phyloP scores from a whole-genome alignment of 2,797 vertebrate species.

The Sorex maritimensis region DNA sequence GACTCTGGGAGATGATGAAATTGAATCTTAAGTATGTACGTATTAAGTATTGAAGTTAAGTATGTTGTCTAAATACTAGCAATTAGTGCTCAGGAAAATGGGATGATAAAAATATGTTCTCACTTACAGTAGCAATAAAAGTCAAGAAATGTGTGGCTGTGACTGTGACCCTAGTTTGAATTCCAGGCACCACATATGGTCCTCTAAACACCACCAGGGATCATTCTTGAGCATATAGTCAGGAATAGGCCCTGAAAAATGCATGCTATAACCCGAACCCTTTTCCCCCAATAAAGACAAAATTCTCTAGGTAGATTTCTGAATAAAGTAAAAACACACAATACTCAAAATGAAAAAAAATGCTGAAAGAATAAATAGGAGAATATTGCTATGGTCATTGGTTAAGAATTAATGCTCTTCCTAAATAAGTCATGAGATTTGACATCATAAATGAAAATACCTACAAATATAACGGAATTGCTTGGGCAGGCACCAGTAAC shows the following conservation, averaged over 20 bases:
- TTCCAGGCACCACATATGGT: background rate
- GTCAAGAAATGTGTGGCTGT: background rate
- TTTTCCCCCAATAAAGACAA: too few species aligned
- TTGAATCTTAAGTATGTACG: background rate
- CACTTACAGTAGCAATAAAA: constrained; percentile 26
- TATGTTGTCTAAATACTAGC: background rate
- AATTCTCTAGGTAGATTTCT: too few species aligned
- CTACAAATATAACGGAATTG: background rate
- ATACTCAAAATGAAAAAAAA: constrained; percentile 12
- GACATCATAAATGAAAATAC: constrained; percentile 56
- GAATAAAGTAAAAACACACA: background rate
- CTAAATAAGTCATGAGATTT: constrained; percentile 41
- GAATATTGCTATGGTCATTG: constrained; percentile 30
- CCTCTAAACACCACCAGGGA: too few species aligned
- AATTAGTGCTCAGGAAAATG: constrained; percentile 48
- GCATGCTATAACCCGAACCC: too few species aligned
- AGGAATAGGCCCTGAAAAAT: too few species aligned
- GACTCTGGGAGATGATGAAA: constrained; percentile 28
- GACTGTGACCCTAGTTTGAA: background rate
- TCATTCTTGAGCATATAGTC: too few species aligned
- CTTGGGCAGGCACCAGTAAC: too few species aligned
- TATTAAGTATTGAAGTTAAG: background rate
- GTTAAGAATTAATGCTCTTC: constrained; percentile 31
- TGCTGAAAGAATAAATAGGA: constrained; percentile 4
- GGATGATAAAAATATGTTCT: constrained; percentile 39